phyloP scores from a whole-genome alignment of 2,113 vertebrate species.

The Pica pica region DNA sequence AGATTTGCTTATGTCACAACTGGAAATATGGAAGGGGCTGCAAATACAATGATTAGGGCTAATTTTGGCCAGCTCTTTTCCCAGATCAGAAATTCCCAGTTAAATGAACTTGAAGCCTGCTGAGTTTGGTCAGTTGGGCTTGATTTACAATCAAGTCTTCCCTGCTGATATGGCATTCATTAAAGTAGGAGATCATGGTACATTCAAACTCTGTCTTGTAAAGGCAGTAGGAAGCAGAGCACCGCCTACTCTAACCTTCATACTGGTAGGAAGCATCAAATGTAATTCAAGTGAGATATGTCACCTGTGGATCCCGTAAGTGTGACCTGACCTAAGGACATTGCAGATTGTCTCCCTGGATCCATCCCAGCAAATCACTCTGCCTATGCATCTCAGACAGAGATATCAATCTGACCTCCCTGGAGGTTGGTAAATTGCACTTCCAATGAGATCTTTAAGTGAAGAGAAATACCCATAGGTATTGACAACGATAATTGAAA shows the following conservation, averaged over 20 bases:
- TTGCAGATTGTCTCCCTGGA: neutral
- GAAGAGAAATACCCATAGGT: neutral
- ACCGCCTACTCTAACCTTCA: neutral
- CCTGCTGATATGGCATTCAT: neutral
- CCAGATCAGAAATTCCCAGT: neutral
- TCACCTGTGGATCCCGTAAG: fast-evolving
- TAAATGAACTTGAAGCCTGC: neutral
- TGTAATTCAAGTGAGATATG: neutral
- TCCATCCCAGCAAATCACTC: neutral
- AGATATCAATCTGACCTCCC: neutral
- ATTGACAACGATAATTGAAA: neutral
- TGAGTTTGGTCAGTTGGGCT: neutral
- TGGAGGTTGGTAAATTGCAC: neutral
- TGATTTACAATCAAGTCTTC: neutral
- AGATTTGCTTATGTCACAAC: neutral
- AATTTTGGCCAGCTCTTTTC: neutral
- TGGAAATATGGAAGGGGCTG: neutral
- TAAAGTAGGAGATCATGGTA: neutral
- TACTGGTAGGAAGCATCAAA: neutral
- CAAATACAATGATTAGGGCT: neutral
- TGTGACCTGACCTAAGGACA: neutral
- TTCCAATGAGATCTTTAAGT: neutral
- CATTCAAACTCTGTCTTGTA: neutral
- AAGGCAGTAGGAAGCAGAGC: neutral
- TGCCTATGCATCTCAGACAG: neutral